Conservation (phyloP, 2,888 invertebrate species). For the Drosophila tripunctata region DNA sequence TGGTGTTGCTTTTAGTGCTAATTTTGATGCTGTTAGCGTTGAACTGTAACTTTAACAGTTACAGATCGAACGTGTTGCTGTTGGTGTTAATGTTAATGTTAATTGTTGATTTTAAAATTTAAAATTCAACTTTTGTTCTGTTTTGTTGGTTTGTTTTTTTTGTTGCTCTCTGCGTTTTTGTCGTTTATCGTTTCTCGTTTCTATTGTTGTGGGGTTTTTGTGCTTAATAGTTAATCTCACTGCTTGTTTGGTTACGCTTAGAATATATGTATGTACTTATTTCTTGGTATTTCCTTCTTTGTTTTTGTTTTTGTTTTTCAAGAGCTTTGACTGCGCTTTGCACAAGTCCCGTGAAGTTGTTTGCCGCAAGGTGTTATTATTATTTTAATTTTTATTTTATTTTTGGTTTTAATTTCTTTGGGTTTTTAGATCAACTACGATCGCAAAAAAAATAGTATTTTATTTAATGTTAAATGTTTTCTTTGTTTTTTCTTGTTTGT, state of each 20-base stretch:
- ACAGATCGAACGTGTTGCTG: constrained; percentile 13
- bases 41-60: constrained; percentile 24
- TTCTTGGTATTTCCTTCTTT: constrained; percentile 47
- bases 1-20: constrained; percentile 9
- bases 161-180: neutral
- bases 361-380: constrained; percentile 41
- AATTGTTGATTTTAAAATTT: neutral
- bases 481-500: constrained; percentile 27
- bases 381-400: constrained; percentile 14
- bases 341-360: constrained; percentile 80
- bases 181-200: no score
- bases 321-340: constrained; percentile 84
- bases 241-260: constrained; percentile 69
- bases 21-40: constrained; percentile 7
- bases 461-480: constrained; percentile 40
- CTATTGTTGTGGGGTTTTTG: constrained; percentile 22
- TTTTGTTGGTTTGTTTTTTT: constrained; percentile 8
- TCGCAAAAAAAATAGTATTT: constrained; percentile 73
- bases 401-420: constrained; percentile 38
- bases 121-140: neutral
- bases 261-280: constrained; percentile 58
- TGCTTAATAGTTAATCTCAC: constrained; percentile 81
- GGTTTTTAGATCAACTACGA: constrained; percentile 81
- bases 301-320: constrained; percentile 45
- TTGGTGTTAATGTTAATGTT: neutral